Conservation (phyloP, 2,113 vertebrate genomes). For the Bos taurus region DNA sequence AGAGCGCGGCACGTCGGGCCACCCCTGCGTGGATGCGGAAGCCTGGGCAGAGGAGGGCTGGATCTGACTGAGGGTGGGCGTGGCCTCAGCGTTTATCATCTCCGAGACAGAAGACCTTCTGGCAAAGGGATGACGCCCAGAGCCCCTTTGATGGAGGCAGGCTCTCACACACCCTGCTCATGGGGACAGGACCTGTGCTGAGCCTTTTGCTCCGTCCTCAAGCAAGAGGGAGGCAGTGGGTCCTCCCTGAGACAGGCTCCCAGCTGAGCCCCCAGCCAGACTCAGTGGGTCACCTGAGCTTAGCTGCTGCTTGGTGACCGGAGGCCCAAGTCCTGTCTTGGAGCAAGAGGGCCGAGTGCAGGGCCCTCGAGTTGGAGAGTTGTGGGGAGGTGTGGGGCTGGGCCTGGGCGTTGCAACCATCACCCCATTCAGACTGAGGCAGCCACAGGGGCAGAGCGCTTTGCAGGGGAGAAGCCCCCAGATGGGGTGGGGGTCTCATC, state of each 20-base stretch:
- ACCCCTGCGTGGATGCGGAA: fast-evolving
- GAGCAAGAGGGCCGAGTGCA: not conserved
- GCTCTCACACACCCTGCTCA: not conserved
- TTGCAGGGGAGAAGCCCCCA: not conserved
- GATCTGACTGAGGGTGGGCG: not conserved
- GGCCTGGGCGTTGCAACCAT: fast-evolving
- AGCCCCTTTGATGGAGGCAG: too few relatives aligned
- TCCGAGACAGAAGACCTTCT: not conserved
- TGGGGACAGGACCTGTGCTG: not conserved
- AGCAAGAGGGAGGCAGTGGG: not conserved
- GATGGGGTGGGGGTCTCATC: not conserved
- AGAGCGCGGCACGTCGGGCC: fast-evolving
- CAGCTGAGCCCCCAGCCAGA: not conserved
- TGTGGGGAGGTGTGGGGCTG: not conserved
- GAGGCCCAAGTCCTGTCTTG: not conserved
- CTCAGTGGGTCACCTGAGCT: not conserved
- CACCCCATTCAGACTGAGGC: not conserved
- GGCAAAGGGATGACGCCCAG: fast-evolving
- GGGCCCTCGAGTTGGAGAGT: not conserved
- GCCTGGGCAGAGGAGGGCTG: not conserved
- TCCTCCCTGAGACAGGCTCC: not conserved
- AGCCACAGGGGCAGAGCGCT: not conserved
- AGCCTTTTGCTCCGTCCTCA: fast-evolving
- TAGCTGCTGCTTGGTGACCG: not conserved
- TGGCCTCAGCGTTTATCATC: not conserved